A percentile compares a stretch with the other conserved stretches of the same genome.
These are phyloP conservation scores for Parnassius apollo DNA, from an alignment of 2,888 invertebrate species.

Conservation along the genomic window DNA sequence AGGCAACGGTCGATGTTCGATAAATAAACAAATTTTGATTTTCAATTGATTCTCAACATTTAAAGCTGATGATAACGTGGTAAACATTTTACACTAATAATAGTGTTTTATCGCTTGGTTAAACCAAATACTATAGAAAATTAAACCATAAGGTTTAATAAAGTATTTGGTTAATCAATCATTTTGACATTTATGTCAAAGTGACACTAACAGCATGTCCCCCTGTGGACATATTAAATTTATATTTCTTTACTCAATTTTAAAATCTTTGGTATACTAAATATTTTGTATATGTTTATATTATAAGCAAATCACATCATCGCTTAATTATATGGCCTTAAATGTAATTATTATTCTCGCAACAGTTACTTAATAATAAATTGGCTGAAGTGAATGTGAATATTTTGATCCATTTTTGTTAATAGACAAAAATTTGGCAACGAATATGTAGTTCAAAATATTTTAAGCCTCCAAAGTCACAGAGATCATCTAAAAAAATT, in stretches of 20 bases:
- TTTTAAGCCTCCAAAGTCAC: background rate
- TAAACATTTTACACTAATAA: background rate
- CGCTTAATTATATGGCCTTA: slow-evolving; percentile 33
- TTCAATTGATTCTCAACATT: background rate
- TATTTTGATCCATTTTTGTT: background rate
- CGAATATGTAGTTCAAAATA: background rate
- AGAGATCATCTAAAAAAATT: background rate
- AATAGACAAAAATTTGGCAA: slow-evolving; percentile 7
- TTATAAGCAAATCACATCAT: slow-evolving; percentile 41
- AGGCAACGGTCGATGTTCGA: slow-evolving; percentile 12
- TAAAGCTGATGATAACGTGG: background rate
- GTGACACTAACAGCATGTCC: slow-evolving; percentile 1
- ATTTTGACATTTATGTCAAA: background rate
- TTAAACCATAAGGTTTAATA: too few relatives aligned
- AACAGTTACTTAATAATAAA: background rate
- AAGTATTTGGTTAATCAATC: too few relatives aligned
- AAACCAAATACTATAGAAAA: too few relatives aligned
- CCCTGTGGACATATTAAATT: slow-evolving; percentile 18
- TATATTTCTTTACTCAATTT: slow-evolving; percentile 37
- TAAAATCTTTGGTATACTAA: slow-evolving; percentile 58
- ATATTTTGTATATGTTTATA: slow-evolving; percentile 8
- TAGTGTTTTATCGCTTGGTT: too few relatives aligned
- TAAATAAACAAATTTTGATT: background rate
- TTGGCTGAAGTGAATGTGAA: background rate
- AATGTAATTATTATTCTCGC: slow-evolving; percentile 14